These are phyloP conservation scores for Gobiocypris rarus DNA, from an alignment of 2,113 vertebrate genomes.

Conservation along the genomic window DNA sequence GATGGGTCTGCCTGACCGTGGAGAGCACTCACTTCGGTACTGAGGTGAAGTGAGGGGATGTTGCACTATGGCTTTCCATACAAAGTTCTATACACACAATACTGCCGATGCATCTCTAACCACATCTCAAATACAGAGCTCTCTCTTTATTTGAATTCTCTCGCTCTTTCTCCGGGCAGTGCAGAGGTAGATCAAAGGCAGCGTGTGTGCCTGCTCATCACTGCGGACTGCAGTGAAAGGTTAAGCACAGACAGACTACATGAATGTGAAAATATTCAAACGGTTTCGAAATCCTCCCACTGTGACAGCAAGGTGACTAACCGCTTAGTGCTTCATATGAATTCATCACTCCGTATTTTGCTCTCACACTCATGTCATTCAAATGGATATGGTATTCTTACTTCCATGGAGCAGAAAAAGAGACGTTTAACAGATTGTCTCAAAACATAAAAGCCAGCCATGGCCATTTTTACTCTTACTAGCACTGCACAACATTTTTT, in stretches of 20 bases:
- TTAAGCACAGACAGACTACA: slow-evolving; percentile 26
- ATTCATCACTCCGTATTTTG: slow-evolving; percentile 30
- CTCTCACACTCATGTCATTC: background rate
- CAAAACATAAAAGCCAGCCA: background rate
- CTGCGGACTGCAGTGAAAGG: slow-evolving; percentile 29
- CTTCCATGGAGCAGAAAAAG: background rate
- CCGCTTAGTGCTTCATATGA: slow-evolving; percentile 17
- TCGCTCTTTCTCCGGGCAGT: slow-evolving; percentile 7
- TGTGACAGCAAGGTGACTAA: slow-evolving; percentile 30
- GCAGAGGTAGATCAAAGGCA: slow-evolving; percentile 47
- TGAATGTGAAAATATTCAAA: slow-evolving; percentile 31
- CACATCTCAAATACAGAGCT: slow-evolving; percentile 13
- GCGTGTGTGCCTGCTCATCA: slow-evolving; percentile 25
- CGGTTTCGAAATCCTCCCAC: background rate
- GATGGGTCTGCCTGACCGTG: slow-evolving; percentile 48
- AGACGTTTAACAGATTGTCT: background rate
- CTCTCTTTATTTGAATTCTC: slow-evolving; percentile 23
- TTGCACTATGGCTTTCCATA: slow-evolving; percentile 11
- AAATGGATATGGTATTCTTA: background rate
- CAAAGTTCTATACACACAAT: slow-evolving; percentile 16
- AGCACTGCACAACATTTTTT: background rate
- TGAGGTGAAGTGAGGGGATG: slow-evolving; percentile 15
- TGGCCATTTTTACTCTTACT: background rate
- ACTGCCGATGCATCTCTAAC: slow-evolving; percentile 28
- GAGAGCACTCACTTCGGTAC: slow-evolving; percentile 25